A percentile compares a stretch with the other conserved stretches of the same genome.
These are phyloP conservation scores for Charadrius vociferus DNA, from an alignment of 2,113 vertebrate genomes.

Conservation along the genomic window DNA sequence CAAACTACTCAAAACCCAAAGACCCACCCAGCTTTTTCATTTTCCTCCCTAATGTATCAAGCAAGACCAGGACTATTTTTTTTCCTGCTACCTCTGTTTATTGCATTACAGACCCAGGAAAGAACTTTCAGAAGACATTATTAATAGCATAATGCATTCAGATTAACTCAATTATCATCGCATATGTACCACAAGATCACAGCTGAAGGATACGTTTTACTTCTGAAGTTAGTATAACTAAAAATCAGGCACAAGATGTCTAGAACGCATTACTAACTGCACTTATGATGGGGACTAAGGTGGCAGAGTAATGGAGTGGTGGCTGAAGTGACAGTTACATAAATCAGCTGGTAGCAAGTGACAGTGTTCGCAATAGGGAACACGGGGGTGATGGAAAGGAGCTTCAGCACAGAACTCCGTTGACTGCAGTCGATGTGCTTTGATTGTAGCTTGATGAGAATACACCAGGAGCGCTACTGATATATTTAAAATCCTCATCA, in stretches of 20 bases:
- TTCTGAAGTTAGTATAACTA: background rate
- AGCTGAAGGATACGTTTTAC: background rate
- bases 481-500: background rate
- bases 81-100: background rate
- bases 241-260: background rate
- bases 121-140: background rate
- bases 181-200: background rate
- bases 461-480: background rate
- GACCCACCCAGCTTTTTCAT: background rate
- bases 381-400: background rate
- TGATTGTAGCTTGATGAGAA: constrained; percentile 43
- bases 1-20: background rate
- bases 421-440: background rate
- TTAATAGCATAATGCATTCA: background rate
- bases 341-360: background rate
- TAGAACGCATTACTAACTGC: background rate
- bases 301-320: background rate
- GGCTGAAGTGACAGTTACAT: background rate
- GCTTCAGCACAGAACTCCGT: background rate
- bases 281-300: background rate
- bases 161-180: background rate
- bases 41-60: background rate
- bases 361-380: background rate
- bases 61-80: background rate
- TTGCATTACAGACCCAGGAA: background rate